Evolutionary conservation across 2,888 invertebrate species (phyloP), one percentile per base, ranked within the genome.

Genomic region (Aspidiotus destructor): DNA sequence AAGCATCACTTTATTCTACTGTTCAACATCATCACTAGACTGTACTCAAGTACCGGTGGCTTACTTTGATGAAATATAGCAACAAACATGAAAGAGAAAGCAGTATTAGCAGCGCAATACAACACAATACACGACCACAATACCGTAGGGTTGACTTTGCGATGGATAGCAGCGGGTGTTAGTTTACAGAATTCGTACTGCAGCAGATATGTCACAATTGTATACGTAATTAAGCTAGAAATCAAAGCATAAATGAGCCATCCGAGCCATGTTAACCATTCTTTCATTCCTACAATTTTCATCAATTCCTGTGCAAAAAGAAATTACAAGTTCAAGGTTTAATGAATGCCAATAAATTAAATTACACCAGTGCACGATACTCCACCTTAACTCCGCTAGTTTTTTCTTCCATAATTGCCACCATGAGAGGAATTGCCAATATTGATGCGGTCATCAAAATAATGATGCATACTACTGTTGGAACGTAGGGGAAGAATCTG

Each of bases 301-400:
- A 67, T 67, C 10, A 67, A 44, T 60, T 67, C 65, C 65, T 67
- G 40, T n/a, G n/a, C n/a, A n/a, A n/a, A n/a, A n/a, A n/a, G n/a
- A n/a, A n/a, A n/a, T n/a, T 44, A 44, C 48, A 44, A 10, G 8
- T 44, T 44, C 9, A 10, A 8, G 13, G 13, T 44, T 44, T 44
- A 13, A 10, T 44, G 9, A 44, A 8, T 13, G 8, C 48, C 8
- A 8, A 44, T 13, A 10, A 44, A 10, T 13, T 44, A 44, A 10
- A 44, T 10, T 44, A 44, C 13, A 44, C 13, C 48, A 10, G 13
- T 44, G 48, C 13, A 44, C 48, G 48, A 8, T 44, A 10, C 48
- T 44, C 8, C 13, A 44, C 48, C 48, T 44, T 44, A 13, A 44
- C 48, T 10, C 48, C 48, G 48, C 48, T 44, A 10, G 8, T 13